These are phyloP conservation scores for Meiosimyza decipiens DNA, from an alignment of 2,888 invertebrate species.

Conservation along the genomic window DNA sequence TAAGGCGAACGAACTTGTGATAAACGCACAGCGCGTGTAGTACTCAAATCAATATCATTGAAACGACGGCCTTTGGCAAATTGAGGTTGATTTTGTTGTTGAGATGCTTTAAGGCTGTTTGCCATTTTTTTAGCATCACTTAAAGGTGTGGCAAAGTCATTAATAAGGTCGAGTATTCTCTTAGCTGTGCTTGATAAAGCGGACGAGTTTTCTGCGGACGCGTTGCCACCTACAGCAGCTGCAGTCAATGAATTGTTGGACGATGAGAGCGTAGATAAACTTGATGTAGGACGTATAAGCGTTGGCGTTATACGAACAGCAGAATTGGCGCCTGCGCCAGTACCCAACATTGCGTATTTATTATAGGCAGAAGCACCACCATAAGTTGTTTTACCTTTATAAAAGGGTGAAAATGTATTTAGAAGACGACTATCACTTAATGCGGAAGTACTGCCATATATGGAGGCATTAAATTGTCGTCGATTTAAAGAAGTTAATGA, in stretches of 20 bases:
- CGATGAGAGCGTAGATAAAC: conserved; percentile 56
- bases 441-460: conserved; percentile 66
- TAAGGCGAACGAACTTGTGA: conserved; percentile 56
- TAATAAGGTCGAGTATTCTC: conserved; percentile 81
- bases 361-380: conserved; percentile 78
- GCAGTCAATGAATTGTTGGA: conserved; percentile 50
- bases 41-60: conserved; percentile 53
- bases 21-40: conserved; percentile 52
- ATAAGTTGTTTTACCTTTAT: conserved; percentile 79
- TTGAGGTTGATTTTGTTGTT: conserved; percentile 43
- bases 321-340: conserved; percentile 43
- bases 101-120: conserved; percentile 55
- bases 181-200: conserved; percentile 73
- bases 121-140: conserved; percentile 84
- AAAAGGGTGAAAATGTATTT: conserved; percentile 75
- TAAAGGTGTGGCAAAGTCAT: conserved; percentile 84
- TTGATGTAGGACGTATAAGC: conserved; percentile 58
- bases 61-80: conserved; percentile 47
- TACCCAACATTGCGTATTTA: conserved; percentile 51
- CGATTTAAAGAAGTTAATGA: conserved; percentile 62
- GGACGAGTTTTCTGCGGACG: conserved; percentile 39
- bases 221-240: conserved; percentile 25
- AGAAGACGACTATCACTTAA: conserved; percentile 64
- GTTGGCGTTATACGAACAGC: conserved; percentile 54
- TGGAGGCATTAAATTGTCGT: conserved; percentile 64